phyloP scores from a whole-genome alignment of 2,797 vertebrate species.

The Thripadectes ignobilis region DNA sequence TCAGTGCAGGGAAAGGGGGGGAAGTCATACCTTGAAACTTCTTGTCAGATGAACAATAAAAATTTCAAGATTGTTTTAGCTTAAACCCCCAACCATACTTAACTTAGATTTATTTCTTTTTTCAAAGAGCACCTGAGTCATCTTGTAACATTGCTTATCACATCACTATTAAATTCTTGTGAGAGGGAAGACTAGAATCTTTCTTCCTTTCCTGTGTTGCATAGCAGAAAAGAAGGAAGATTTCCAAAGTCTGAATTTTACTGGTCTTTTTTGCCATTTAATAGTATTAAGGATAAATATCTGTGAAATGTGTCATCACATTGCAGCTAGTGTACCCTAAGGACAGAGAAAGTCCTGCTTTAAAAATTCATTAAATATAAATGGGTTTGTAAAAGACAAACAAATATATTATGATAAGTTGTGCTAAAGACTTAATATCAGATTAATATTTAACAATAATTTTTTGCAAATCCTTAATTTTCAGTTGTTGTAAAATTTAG shows the following conservation, averaged over 20 bases:
- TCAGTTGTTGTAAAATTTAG: background rate
- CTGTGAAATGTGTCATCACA: background rate
- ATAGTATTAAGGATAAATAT: background rate
- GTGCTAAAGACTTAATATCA: background rate
- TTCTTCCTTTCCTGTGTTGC: background rate
- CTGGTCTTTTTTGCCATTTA: background rate
- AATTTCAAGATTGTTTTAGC: background rate
- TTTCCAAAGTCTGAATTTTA: background rate
- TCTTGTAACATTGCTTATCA: background rate
- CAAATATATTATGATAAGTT: background rate
- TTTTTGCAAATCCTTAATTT: background rate
- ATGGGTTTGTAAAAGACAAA: background rate
- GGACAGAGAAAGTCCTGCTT: background rate
- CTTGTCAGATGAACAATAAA: background rate
- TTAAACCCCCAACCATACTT: background rate
- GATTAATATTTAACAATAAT: too few relatives aligned
- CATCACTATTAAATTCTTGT: background rate
- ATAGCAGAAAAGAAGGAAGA: background rate
- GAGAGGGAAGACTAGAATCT: background rate
- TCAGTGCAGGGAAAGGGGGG: background rate
- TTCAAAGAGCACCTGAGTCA: background rate
- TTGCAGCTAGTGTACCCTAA: background rate
- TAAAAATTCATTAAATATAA: background rate
- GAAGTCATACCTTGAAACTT: background rate
- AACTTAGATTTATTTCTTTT: background rate